A percentile compares a stretch with the other conserved stretches of the same genome.
phyloP scores from a whole-genome alignment of 92 coral and sea anemone genomes.

The Chrysogorgia sp. region DNA sequence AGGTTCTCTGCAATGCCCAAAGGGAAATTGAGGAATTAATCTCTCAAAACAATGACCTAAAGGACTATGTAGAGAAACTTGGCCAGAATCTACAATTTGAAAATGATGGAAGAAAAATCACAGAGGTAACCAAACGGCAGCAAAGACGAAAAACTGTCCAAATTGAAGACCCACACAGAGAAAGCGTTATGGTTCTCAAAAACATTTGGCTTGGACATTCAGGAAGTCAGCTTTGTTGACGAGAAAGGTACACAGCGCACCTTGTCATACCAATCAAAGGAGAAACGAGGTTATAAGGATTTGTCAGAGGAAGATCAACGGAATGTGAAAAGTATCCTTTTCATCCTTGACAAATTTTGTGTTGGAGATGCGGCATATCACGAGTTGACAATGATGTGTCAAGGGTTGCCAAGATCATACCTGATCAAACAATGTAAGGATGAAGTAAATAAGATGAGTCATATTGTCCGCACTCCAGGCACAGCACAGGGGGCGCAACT shows the following conservation, averaged over 20 bases:
- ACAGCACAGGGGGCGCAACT: conserved; percentile 29
- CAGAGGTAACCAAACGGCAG: conserved; percentile 20
- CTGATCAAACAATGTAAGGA: conserved; percentile 26
- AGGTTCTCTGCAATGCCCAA: conserved; percentile 4
- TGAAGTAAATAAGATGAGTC: conserved; percentile 22
- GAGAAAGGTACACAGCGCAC: conserved; percentile 15
- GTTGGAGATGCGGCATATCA: conserved; percentile 66
- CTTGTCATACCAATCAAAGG: conserved; percentile 32
- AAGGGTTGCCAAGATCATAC: conserved; percentile 53
- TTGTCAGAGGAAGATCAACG: conserved; percentile 57
- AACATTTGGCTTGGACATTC: conserved; percentile 57
- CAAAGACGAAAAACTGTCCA: conserved; percentile 14
- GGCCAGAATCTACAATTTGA: conserved; percentile 10
- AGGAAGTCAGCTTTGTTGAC: conserved; percentile 29
- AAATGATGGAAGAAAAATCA: not conserved
- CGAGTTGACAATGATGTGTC: conserved; percentile 62
- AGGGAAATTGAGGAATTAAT: not conserved
- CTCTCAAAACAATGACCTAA: not conserved
- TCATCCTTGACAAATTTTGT: conserved; percentile 62
- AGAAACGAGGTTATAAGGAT: conserved; percentile 49
- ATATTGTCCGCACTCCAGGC: conserved; percentile 34
- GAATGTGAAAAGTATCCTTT: conserved; percentile 53
- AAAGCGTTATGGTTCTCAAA: conserved; percentile 75
- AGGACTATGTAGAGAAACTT: conserved; percentile 27
- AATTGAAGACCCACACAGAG: conserved; percentile 59